Percentiles rank a stretch among this genome's conserved stretches.
phyloP scores from a whole-genome alignment of 2,888 invertebrate genomes.

The Itoplectis maculator region DNA sequence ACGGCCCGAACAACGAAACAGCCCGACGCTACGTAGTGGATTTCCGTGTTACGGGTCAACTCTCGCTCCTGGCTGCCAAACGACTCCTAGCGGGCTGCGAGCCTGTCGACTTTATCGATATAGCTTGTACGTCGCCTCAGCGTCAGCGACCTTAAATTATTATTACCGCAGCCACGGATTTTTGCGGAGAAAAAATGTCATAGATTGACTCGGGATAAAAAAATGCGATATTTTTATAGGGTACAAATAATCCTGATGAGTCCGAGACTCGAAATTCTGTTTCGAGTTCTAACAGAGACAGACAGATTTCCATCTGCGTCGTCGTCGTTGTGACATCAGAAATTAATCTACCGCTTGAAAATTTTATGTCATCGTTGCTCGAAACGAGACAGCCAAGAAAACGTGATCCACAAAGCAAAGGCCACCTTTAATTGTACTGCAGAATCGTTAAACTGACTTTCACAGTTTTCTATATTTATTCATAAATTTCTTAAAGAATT shows the following conservation, averaged over 20 bases:
- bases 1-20: slow-evolving; percentile 28
- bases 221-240: too few relatives aligned
- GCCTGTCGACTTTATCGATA: slow-evolving; percentile 70
- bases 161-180: slow-evolving; percentile 1
- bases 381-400: not conserved
- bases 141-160: not conserved
- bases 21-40: slow-evolving; percentile 63
- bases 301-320: not conserved
- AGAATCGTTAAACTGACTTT: not conserved
- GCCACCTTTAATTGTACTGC: not conserved
- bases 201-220: not conserved
- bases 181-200: not conserved
- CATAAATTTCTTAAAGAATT: too few relatives aligned
- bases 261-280: not conserved
- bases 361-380: not conserved
- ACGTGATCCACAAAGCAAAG: slow-evolving; percentile 1
- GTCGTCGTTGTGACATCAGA: not conserved
- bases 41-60: slow-evolving; percentile 64
- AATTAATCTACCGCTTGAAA: slow-evolving; percentile 13
- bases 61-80: slow-evolving; percentile 7
- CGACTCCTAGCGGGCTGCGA: slow-evolving; percentile 22
- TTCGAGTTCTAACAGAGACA: not conserved
- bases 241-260: too few relatives aligned
- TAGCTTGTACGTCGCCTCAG: slow-evolving; percentile 63
- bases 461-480: not conserved